Conservation (phyloP, 2,888 invertebrate species). For the Cheilosia urbana region DNA sequence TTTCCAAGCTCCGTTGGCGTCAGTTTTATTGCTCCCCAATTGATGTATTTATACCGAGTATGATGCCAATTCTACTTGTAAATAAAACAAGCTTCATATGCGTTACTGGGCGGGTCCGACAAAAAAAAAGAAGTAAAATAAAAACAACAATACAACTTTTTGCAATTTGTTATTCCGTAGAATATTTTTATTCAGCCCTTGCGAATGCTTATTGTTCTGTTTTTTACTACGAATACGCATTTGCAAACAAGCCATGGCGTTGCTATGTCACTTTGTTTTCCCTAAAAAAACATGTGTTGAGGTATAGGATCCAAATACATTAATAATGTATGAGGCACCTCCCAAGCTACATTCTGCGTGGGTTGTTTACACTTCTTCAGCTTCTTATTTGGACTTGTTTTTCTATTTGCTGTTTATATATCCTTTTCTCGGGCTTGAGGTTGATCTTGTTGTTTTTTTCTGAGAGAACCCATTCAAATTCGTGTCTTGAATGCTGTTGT, state of each 20-base stretch:
- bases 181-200: background rate
- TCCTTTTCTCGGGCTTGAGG: constrained; percentile 8
- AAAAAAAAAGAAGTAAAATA: no score
- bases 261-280: constrained; percentile 18
- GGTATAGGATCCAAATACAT: constrained; percentile 38
- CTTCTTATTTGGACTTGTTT: background rate
- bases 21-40: no score
- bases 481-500: constrained; percentile 41
- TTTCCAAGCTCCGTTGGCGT: no score
- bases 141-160: no score
- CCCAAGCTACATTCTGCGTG: constrained; percentile 29
- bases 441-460: constrained; percentile 4
- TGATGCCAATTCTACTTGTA: no score
- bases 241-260: constrained; percentile 29
- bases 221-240: constrained; percentile 10
- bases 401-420: background rate
- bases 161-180: no score
- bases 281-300: background rate
- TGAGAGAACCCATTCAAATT: constrained; percentile 64
- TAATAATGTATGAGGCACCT: constrained; percentile 65
- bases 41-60: no score
- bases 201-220: constrained; percentile 6
- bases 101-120: no score
- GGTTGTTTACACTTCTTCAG: constrained; percentile 62
- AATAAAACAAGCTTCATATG: no score